Evolutionary conservation across 2,113 vertebrate genomes (phyloP).

Genomic region (Psittacula cyanocephala): DNA sequence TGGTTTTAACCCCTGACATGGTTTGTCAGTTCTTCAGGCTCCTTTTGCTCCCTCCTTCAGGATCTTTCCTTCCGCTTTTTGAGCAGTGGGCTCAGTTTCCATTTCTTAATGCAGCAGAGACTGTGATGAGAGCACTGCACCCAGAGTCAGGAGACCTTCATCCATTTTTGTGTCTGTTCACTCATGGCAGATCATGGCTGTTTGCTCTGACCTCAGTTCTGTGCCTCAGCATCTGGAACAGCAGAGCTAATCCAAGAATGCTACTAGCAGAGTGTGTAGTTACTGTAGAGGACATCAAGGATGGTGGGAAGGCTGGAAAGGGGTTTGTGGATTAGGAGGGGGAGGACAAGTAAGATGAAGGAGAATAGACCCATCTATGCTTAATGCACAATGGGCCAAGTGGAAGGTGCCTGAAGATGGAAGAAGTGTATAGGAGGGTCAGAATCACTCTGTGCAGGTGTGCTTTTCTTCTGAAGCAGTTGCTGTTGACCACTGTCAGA

Average conservation of each 20-base stretch:
- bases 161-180: background rate
- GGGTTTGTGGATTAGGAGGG: background rate
- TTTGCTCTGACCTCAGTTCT: background rate
- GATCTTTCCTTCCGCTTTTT: background rate
- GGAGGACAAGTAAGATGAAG: background rate
- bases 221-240: background rate
- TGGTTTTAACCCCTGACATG: fast-evolving
- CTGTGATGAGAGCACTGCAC: fast-evolving
- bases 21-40: background rate
- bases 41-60: background rate
- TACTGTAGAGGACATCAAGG: background rate
- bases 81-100: background rate
- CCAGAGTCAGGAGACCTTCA: background rate
- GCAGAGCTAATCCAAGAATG: background rate
- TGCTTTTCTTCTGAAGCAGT: background rate
- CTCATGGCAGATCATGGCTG: fast-evolving
- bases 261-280: background rate
- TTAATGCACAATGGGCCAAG: background rate
- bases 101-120: background rate
- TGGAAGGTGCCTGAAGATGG: background rate
- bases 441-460: background rate
- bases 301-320: background rate
- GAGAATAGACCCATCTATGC: background rate
- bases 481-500: background rate
- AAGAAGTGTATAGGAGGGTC: background rate